These are phyloP conservation scores for Mamestra configurata DNA, from an alignment of 1,140 invertebrate genomes.

Conservation along the genomic window DNA sequence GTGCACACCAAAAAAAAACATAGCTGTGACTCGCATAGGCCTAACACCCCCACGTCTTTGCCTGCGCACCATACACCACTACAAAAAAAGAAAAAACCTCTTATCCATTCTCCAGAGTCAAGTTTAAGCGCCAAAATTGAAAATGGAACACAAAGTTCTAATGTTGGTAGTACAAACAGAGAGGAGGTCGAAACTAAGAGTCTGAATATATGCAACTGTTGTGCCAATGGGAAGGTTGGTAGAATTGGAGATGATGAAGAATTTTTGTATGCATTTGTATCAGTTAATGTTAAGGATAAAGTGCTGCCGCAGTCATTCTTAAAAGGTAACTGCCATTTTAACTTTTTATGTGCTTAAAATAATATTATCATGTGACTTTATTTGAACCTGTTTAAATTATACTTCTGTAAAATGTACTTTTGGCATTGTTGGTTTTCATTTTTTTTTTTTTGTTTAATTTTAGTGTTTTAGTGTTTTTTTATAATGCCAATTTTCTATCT, in stretches of 20 bases:
- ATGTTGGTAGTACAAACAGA: slow-evolving; percentile 18
- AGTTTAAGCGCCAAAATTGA: slow-evolving; percentile 24
- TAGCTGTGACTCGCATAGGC: slow-evolving; percentile 60
- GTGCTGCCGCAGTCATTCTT: slow-evolving; percentile 75
- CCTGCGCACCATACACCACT: slow-evolving; percentile 13
- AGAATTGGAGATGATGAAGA: slow-evolving; percentile 62
- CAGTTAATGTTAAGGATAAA: slow-evolving; percentile 76
- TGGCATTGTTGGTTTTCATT: too few species aligned
- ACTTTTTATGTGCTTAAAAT: neutral
- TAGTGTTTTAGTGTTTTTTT: too few species aligned
- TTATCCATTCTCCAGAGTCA: neutral
- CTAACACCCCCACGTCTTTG: slow-evolving; percentile 44
- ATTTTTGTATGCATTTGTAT: slow-evolving; percentile 81
- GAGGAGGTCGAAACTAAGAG: slow-evolving; percentile 41
- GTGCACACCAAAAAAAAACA: slow-evolving; percentile 64
- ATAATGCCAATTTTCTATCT: too few species aligned
- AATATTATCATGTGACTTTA: too few species aligned
- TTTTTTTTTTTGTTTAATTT: too few species aligned
- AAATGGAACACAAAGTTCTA: slow-evolving; percentile 31
- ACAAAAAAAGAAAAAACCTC: slow-evolving; percentile 49
- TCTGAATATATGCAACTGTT: slow-evolving; percentile 65
- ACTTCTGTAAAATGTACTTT: too few species aligned
- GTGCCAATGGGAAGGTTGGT: slow-evolving; percentile 52
- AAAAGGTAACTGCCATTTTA: slow-evolving; percentile 79
- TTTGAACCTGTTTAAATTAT: too few species aligned